A percentile compares a stretch with the other conserved stretches of the same genome.
phyloP scores from a whole-genome alignment of 1,140 invertebrate species.

The Meteorus sp. region DNA sequence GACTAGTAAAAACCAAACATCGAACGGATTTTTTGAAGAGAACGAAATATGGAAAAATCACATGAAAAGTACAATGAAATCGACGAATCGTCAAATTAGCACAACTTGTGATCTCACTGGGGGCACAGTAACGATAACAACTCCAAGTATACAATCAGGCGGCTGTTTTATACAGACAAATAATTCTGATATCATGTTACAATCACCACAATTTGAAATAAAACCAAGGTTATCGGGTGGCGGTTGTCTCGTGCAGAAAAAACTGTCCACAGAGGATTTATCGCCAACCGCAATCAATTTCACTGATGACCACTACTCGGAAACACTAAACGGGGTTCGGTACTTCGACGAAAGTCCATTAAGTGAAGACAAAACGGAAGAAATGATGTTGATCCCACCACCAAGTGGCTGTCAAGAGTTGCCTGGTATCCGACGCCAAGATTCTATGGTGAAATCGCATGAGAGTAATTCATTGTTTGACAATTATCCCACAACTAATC shows the following conservation, averaged over 20 bases:
- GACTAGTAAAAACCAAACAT: background rate
- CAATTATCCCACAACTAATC: no score
- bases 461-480: background rate
- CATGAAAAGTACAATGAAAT: constrained; percentile 8
- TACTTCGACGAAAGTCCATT: constrained; percentile 1
- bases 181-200: constrained; percentile 35
- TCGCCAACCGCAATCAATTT: background rate
- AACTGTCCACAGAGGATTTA: constrained; percentile 26
- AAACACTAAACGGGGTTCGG: background rate
- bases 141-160: constrained; percentile 42
- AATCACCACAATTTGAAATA: constrained; percentile 42
- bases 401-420: constrained; percentile 51
- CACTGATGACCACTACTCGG: background rate
- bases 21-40: background rate
- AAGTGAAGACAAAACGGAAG: background rate
- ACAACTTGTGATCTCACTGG: constrained; percentile 42
- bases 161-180: constrained; percentile 42
- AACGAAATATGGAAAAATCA: background rate
- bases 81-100: constrained; percentile 33
- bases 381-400: constrained; percentile 22
- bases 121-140: constrained; percentile 44
- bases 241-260: constrained; percentile 39
- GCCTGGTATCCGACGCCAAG: constrained; percentile 37
- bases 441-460: background rate
- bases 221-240: constrained; percentile 40